phyloP scores from a whole-genome alignment of 2,113 vertebrate genomes.

The Corythaeola cristata region DNA sequence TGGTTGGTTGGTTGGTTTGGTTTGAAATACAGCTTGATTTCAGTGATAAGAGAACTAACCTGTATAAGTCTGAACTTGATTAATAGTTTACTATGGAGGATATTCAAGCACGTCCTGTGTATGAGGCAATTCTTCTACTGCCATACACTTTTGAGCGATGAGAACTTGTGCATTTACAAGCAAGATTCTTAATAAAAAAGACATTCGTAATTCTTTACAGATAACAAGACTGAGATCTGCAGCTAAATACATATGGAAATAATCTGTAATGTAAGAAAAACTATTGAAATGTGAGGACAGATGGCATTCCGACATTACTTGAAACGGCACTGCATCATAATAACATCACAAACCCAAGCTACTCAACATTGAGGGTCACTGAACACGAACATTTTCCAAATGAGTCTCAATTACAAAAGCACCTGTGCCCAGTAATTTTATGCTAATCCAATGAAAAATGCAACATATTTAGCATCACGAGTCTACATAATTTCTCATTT shows the following conservation, averaged over 20 bases:
- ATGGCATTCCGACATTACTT: not conserved
- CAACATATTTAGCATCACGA: not conserved
- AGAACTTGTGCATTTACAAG: not conserved
- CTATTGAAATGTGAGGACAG: not conserved
- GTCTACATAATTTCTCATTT: not conserved
- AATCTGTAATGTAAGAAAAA: not conserved
- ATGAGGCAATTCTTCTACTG: not conserved
- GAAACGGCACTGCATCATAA: not conserved
- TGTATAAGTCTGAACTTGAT: not conserved
- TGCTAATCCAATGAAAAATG: not conserved
- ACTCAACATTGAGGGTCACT: not conserved
- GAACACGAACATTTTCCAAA: not conserved
- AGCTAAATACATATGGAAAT: not conserved
- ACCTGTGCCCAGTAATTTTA: constrained; percentile 11
- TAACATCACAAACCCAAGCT: not conserved
- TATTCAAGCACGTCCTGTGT: not conserved
- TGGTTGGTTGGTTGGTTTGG: no score
- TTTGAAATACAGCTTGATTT: not conserved
- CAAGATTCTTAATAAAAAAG: not conserved
- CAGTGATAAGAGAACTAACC: not conserved
- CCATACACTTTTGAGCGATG: not conserved
- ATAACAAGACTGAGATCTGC: not conserved
- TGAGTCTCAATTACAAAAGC: constrained; percentile 16
- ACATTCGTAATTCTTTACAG: not conserved
- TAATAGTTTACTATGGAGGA: not conserved